A percentile compares a stretch with the other conserved stretches of the same genome.
Conservation (phyloP, 2,113 vertebrate genomes). For the Pycnonotus jocosus region DNA sequence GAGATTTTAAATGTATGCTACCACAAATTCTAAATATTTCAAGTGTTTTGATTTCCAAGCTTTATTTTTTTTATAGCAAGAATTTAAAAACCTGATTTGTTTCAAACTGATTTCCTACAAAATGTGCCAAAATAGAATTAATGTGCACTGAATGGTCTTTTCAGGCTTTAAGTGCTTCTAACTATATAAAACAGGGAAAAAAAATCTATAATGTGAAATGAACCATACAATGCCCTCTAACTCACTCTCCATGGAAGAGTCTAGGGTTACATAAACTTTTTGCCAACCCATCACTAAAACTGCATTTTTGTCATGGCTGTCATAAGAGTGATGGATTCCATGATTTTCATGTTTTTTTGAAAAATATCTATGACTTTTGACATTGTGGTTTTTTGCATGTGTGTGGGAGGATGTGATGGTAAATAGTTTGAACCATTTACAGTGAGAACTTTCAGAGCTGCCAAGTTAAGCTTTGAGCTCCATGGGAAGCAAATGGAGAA, state of each 20-base stretch:
- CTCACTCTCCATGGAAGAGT: neutral
- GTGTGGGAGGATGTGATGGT: constrained; percentile 13
- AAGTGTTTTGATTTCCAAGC: neutral
- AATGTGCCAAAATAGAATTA: neutral
- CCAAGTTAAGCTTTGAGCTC: constrained; percentile 39
- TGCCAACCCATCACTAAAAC: neutral
- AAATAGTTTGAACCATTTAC: constrained; percentile 29
- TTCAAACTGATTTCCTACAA: neutral
- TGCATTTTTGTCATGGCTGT: neutral
- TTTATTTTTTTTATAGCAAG: neutral
- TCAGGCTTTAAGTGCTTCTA: neutral
- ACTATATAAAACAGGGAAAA: neutral
- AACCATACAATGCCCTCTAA: neutral
- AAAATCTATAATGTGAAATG: neutral
- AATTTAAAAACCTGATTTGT: neutral
- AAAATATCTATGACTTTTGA: neutral
- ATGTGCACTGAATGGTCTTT: neutral
- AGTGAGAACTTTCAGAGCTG: constrained; percentile 19
- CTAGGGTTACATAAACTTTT: neutral
- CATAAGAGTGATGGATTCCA: neutral
- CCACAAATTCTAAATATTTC: neutral
- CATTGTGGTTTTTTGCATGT: neutral
- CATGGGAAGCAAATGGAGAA: constrained; percentile 30
- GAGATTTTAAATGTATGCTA: neutral
- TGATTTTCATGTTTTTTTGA: neutral